Conservation (phyloP, 2,113 vertebrate genomes). For the Bungarus multicinctus region DNA sequence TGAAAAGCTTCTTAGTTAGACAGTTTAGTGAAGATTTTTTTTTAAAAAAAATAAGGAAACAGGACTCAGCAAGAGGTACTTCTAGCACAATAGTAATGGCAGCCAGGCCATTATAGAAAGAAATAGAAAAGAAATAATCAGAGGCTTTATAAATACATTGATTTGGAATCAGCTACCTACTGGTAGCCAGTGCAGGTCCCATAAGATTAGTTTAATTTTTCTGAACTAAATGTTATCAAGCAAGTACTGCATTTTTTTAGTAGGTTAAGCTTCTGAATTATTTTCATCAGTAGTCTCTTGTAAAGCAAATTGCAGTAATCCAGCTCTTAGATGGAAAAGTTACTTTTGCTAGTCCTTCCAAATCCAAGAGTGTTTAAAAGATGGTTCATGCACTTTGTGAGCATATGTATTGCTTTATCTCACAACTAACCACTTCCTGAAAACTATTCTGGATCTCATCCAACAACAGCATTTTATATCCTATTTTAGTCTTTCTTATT, state of each 20-base stretch:
- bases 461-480: neutral
- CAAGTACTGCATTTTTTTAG: neutral
- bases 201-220: neutral
- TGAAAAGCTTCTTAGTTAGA: neutral
- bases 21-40: neutral
- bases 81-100: neutral
- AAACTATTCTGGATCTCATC: neutral
- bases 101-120: neutral
- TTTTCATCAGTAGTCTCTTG: neutral
- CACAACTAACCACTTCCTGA: neutral
- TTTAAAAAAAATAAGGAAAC: neutral
- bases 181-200: neutral
- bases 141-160: neutral
- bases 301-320: neutral
- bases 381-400: neutral
- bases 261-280: neutral
- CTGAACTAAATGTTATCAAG: neutral
- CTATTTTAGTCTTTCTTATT: neutral
- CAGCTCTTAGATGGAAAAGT: neutral
- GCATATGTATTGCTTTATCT: neutral
- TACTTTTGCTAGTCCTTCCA: neutral
- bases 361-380: neutral
- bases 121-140: neutral
- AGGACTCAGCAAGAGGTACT: neutral
- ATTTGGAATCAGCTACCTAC: neutral